Evolutionary conservation across 2,113 vertebrate species (phyloP).

Genomic region (Sinosuthora webbiana): DNA sequence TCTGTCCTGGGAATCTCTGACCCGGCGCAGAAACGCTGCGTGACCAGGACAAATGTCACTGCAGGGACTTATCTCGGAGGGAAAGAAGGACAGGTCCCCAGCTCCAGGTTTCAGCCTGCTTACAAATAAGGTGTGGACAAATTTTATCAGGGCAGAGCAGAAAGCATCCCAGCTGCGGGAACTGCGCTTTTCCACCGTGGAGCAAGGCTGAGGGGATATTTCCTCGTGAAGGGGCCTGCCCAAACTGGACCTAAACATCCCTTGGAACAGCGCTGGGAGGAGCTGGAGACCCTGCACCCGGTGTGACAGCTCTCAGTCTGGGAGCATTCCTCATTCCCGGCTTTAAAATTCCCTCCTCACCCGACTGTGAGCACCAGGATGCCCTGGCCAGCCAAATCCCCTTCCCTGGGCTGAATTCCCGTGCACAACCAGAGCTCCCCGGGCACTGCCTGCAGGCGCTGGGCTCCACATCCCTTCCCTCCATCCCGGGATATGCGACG

Average conservation of each 20-base stretch:
- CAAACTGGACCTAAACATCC: neutral
- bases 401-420: neutral
- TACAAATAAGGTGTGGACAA: neutral
- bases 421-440: neutral
- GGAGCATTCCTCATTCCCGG: neutral
- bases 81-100: neutral
- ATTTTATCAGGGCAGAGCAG: conserved; percentile 6
- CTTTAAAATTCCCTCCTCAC: neutral
- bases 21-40: neutral
- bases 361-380: neutral
- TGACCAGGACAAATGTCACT: neutral
- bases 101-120: neutral
- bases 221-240: neutral
- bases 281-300: neutral
- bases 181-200: accelerated
- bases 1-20: neutral
- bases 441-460: accelerated
- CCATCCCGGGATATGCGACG: neutral
- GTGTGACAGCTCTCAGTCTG: neutral
- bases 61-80: neutral
- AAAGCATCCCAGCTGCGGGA: neutral
- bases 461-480: neutral
- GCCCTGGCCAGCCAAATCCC: neutral
- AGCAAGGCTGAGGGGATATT: neutral
- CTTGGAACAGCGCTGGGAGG: neutral